phyloP scores from a whole-genome alignment of 92 coral and sea anemone species.

The Zoanthus sansibaricus region DNA sequence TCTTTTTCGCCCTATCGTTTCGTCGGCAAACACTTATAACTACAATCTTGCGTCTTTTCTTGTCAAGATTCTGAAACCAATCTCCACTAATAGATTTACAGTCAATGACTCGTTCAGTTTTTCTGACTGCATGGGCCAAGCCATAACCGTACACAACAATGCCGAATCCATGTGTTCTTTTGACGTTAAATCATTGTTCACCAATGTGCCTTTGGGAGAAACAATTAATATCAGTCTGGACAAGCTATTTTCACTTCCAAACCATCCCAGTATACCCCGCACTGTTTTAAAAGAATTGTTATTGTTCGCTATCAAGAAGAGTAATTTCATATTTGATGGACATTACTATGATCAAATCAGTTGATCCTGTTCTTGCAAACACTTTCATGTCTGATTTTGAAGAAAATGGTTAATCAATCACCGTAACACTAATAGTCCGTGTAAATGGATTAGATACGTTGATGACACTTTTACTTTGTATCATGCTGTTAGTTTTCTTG shows the following conservation, averaged over 20 bases:
- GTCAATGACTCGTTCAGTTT: not conserved
- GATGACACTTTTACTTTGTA: slow-evolving; percentile 19
- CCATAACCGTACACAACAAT: not conserved
- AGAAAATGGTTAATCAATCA: slow-evolving; percentile 16
- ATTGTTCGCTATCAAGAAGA: too few species aligned
- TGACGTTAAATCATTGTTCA: too few species aligned
- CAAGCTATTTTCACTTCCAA: slow-evolving; percentile 17
- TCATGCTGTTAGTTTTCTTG: not conserved
- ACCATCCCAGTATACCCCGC: slow-evolving; percentile 10
- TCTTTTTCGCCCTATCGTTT: not conserved
- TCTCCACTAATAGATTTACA: slow-evolving; percentile 2
- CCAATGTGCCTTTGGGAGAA: too few species aligned
- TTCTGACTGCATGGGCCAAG: not conserved
- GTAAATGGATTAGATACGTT: slow-evolving; percentile 28
- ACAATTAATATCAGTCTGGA: not conserved
- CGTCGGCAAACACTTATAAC: not conserved
- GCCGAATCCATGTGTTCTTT: too few species aligned
- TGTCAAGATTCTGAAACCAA: not conserved
- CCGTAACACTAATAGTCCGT: slow-evolving; percentile 29
- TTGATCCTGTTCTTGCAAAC: slow-evolving; percentile 31
- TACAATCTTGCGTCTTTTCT: slow-evolving; percentile 7
- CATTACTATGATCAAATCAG: slow-evolving; percentile 32
- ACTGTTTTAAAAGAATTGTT: not conserved
- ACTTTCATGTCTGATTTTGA: slow-evolving; percentile 27
- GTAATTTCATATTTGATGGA: not conserved